A percentile compares a stretch with the other conserved stretches of the same genome.
phyloP scores from a whole-genome alignment of 2,113 vertebrate species.

The Nycticebus coucang region DNA sequence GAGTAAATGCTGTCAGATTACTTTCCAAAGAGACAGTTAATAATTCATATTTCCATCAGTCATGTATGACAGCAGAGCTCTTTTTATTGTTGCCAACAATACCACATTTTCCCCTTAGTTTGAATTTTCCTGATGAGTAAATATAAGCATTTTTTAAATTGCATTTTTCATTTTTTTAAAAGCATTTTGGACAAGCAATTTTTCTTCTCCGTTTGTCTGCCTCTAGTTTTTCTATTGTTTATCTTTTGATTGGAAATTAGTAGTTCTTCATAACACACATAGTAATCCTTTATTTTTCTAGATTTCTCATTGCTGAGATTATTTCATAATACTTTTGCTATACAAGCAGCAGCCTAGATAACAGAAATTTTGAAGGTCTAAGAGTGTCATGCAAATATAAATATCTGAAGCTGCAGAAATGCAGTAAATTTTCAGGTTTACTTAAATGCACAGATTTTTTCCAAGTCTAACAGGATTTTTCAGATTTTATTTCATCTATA shows the following conservation, averaged over 20 bases:
- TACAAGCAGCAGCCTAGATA: neutral
- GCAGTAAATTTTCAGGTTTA: neutral
- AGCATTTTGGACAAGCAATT: too few species aligned
- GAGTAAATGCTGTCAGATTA: neutral
- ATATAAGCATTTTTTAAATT: neutral
- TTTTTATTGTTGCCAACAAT: neutral
- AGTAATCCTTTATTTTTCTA: neutral
- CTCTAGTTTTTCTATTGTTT: neutral
- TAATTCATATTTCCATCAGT: neutral
- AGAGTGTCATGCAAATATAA: neutral
- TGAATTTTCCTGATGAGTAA: neutral
- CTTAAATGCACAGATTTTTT: conserved; percentile 22
- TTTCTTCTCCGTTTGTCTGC: neutral
- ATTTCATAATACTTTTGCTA: neutral
- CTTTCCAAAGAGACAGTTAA: neutral
- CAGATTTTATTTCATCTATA: conserved; percentile 42
- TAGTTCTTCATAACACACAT: neutral
- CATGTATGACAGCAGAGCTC: neutral
- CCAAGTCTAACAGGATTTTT: neutral
- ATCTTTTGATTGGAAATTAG: neutral
- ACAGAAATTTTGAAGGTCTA: neutral
- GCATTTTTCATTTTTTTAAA: too few species aligned
- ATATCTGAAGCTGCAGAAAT: neutral
- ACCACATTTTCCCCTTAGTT: neutral
- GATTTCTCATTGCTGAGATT: neutral